Evolutionary conservation across 2,797 vertebrate genomes (phyloP).

Genomic region (Heterohyrax brucei): DNA sequence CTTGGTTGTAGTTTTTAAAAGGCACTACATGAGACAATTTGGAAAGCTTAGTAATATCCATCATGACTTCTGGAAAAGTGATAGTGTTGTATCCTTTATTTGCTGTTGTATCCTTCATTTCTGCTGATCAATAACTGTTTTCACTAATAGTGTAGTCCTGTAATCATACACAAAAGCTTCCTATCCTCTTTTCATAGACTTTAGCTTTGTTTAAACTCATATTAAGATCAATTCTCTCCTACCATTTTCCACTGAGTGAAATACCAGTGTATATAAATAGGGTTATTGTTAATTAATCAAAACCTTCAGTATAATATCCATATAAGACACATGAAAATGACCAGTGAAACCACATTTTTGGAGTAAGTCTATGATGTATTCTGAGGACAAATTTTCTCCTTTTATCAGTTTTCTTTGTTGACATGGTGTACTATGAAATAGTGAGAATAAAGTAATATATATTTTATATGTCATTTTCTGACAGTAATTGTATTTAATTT

Average conservation of each 20-base stretch:
- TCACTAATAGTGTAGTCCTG: not conserved
- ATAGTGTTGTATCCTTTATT: slow-evolving; percentile 25
- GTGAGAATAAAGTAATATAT: not conserved
- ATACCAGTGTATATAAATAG: not conserved
- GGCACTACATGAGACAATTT: not conserved
- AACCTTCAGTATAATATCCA: not conserved
- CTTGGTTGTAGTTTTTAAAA: slow-evolving; percentile 59
- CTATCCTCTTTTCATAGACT: not conserved
- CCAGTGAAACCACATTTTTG: not conserved
- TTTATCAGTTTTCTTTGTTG: slow-evolving; percentile 34
- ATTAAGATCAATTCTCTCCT: slow-evolving; percentile 20
- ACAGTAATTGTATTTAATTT: slow-evolving; percentile 24
- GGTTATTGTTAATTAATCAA: slow-evolving; percentile 20
- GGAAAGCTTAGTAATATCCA: not conserved
- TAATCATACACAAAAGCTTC: not conserved
- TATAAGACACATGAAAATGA: slow-evolving; percentile 40
- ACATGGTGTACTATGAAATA: not conserved
- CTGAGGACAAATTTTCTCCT: not conserved
- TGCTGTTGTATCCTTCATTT: slow-evolving; percentile 32
- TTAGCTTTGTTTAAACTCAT: not conserved
- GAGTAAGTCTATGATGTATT: not conserved
- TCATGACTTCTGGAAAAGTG: not conserved
- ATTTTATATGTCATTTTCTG: not conserved
- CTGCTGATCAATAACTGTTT: slow-evolving; percentile 28
- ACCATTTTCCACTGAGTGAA: not conserved